Conservation (phyloP, 2,888 invertebrate genomes). For the Cloeon dipterum region DNA sequence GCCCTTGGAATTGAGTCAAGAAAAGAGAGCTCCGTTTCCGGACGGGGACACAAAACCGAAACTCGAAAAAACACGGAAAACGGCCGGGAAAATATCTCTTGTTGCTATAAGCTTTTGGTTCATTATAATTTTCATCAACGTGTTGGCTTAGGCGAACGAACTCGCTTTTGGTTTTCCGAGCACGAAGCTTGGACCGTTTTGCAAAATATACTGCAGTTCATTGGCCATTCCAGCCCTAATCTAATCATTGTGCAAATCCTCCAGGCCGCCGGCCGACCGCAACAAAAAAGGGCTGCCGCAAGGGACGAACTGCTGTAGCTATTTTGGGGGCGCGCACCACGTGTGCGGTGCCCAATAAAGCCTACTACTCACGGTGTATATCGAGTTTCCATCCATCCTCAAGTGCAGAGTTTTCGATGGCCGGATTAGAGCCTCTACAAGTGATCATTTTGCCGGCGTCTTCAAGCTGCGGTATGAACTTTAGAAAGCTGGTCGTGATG, state of each 20-base stretch:
- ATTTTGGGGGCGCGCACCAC: neutral
- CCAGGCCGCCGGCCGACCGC: neutral
- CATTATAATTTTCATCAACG: too few relatives aligned
- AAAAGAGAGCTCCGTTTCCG: too few relatives aligned
- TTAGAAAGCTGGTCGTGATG: constrained; percentile 50
- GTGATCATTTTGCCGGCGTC: constrained; percentile 55
- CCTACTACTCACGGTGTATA: constrained; percentile 55
- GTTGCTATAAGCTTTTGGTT: too few relatives aligned
- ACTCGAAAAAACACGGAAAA: too few relatives aligned
- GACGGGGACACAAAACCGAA: too few relatives aligned
- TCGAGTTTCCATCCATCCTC: constrained; percentile 63
- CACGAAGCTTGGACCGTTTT: too few relatives aligned
- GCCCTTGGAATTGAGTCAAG: too few relatives aligned
- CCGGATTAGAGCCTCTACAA: constrained; percentile 54
- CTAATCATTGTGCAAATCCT: neutral
- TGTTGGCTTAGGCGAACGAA: too few relatives aligned
- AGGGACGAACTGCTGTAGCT: neutral
- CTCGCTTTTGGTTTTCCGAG: too few relatives aligned
- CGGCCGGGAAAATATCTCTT: too few relatives aligned
- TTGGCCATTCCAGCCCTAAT: neutral
- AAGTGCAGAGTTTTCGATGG: constrained; percentile 46
- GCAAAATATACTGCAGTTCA: too few relatives aligned
- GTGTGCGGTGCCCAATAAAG: neutral
- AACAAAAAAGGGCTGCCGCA: neutral
- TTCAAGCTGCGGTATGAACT: constrained; percentile 52